phyloP scores from a whole-genome alignment of 2,113 vertebrate genomes.

The Platichthys stellatus region DNA sequence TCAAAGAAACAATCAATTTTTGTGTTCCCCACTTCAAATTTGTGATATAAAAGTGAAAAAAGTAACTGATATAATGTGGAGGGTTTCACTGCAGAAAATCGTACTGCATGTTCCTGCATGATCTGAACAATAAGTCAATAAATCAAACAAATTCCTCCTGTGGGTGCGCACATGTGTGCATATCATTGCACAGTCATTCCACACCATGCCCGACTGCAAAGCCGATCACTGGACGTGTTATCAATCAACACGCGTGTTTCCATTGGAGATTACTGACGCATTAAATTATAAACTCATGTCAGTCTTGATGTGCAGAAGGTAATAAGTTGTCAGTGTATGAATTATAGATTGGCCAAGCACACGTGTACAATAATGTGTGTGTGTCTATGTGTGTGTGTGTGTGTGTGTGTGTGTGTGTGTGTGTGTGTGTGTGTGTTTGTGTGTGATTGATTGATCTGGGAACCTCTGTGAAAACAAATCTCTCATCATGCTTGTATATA shows the following conservation, averaged over 20 bases:
- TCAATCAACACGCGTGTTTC: conserved; percentile 2
- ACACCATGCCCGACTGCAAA: not conserved
- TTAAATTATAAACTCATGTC: conserved; percentile 31
- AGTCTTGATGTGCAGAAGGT: conserved; percentile 20
- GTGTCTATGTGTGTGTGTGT: conserved; percentile 7
- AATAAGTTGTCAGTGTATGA: conserved; percentile 32
- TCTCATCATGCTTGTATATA: conserved; percentile 4
- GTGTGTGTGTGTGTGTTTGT: conserved; percentile 2
- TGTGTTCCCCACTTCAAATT: too few relatives aligned
- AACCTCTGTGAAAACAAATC: conserved; percentile 18
- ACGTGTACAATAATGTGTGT: conserved; percentile 15
- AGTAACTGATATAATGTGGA: too few relatives aligned
- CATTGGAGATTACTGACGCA: not conserved
- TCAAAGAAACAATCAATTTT: too few relatives aligned
- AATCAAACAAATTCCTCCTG: not conserved
- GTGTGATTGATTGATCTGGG: conserved; percentile 15
- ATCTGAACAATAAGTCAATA: not conserved
- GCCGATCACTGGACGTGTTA: not conserved
- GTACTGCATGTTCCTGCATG: not conserved
- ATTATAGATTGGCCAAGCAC: conserved; percentile 28
- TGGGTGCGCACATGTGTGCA: not conserved
- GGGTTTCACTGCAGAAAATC: too few relatives aligned
- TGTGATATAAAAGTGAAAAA: too few relatives aligned
- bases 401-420: not conserved
- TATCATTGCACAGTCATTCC: not conserved